phyloP scores from a whole-genome alignment of 2,797 vertebrate species.

The Dryobates pubescens region DNA sequence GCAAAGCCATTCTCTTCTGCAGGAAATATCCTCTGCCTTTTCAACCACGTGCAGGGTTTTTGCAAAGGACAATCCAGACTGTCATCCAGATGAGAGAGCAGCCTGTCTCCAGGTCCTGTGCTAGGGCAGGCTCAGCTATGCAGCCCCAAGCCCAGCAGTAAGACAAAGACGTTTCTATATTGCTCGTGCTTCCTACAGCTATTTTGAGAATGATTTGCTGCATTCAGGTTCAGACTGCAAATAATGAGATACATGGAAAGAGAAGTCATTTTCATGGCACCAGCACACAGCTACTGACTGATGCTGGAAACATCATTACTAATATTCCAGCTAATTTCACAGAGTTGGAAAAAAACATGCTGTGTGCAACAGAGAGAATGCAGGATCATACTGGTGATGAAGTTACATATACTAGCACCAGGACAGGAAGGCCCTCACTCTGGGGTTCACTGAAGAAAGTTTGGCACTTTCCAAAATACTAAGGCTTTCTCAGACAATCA shows the following conservation, averaged over 20 bases:
- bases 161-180: slow-evolving; percentile 38
- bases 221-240: slow-evolving; percentile 35
- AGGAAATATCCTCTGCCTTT: slow-evolving; percentile 44
- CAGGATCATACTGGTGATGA: not conserved
- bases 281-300: not conserved
- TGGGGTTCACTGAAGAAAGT: not conserved
- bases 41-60: not conserved
- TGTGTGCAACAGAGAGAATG: not conserved
- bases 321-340: not conserved
- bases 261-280: not conserved
- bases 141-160: not conserved
- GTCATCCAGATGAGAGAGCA: slow-evolving; percentile 29
- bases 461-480: not conserved
- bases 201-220: slow-evolving; percentile 50
- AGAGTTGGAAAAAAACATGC: not conserved
- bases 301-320: not conserved
- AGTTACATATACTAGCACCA: not conserved
- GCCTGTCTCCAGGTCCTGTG: slow-evolving; percentile 42
- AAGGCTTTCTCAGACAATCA: not conserved
- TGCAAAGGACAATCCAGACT: slow-evolving; percentile 44
- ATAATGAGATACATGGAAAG: not conserved
- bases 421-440: rapidly evolving
- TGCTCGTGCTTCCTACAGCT: not conserved
- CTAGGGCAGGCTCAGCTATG: slow-evolving; percentile 23
- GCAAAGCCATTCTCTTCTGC: slow-evolving; percentile 33